Conservation (phyloP, 2,113 vertebrate species). For the Colaptes auratus region DNA sequence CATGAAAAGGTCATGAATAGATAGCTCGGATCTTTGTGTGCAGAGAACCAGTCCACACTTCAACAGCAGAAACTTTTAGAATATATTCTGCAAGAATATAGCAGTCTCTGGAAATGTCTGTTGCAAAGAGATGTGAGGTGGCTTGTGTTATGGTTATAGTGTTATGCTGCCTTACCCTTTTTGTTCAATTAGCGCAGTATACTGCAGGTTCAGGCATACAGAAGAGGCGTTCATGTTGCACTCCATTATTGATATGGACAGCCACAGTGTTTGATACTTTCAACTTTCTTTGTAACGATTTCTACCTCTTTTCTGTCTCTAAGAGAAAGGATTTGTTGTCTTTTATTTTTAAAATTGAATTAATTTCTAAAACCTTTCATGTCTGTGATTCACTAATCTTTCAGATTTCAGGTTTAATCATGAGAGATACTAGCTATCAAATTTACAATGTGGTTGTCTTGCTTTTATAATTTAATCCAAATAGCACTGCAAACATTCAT, state of each 20-base stretch:
- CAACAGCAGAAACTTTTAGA: background rate
- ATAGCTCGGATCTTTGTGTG: background rate
- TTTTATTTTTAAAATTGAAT: background rate
- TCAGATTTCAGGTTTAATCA: background rate
- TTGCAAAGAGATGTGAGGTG: background rate
- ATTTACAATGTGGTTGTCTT: background rate
- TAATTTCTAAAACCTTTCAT: background rate
- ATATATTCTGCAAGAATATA: background rate
- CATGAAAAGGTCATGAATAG: background rate
- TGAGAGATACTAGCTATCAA: background rate
- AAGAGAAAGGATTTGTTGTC: background rate
- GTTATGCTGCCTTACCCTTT: background rate
- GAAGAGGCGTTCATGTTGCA: fast-evolving
- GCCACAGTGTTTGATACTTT: background rate
- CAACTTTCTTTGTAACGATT: background rate
- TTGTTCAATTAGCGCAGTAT: background rate
- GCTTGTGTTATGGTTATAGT: fast-evolving
- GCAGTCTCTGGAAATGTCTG: background rate
- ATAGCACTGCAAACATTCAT: background rate
- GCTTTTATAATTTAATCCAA: background rate
- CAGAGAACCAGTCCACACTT: background rate
- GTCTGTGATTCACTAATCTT: background rate
- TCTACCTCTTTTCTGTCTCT: background rate
- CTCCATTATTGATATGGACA: background rate
- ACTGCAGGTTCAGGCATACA: background rate